Evolutionary conservation across 2,888 invertebrate genomes (phyloP), one percentile per base, ranked within the genome.

Genomic region (Ceraclea dissimilis): DNA sequence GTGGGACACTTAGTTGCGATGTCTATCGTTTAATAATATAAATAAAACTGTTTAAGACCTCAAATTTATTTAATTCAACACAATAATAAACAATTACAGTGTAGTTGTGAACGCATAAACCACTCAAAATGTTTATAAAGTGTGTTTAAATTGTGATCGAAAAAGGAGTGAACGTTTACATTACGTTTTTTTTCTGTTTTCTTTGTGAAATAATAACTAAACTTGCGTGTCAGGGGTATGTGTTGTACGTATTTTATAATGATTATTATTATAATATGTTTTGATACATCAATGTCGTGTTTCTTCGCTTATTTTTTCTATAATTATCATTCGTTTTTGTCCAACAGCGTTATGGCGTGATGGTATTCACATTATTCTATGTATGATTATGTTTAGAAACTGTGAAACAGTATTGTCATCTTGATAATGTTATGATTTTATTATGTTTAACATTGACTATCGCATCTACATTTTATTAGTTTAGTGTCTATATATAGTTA

Each of bases 181-280:
- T 8, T 39, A 39, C 16, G 13, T 39, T 39, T 39, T 39, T 39
- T 52, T 44, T 43, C 44, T 52, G 43, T 52, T 52, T 21, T 52
- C 52, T 44, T 52, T 52, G 52, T 52, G 52, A 22, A 22, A 8
- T 39, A 39, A 39, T 16, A 21, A 31, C 18, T 22, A 52, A 33
- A 34, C 21, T 44, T 22, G 52, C 46, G 52, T 52, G 52, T 44
- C 16, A 16, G 46, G 44, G 52, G 52, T 52, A 52, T 44, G 52
- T 52, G 17, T 19, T 31, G 16, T 33, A n/a, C n/a, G 13, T 39
- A 39, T 39, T 39, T 8, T 39, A 39, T 8, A 39, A 13, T 39
- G 13, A 39, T 39, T 39, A 39, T 39, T 39, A n/a, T 39, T n/a
- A 39, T 39, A 39, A n/a, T 8, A 8, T 39, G 39, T 39, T 13